Conservation (phyloP, 1,140 invertebrate species). For the Drosophila orosa region DNA sequence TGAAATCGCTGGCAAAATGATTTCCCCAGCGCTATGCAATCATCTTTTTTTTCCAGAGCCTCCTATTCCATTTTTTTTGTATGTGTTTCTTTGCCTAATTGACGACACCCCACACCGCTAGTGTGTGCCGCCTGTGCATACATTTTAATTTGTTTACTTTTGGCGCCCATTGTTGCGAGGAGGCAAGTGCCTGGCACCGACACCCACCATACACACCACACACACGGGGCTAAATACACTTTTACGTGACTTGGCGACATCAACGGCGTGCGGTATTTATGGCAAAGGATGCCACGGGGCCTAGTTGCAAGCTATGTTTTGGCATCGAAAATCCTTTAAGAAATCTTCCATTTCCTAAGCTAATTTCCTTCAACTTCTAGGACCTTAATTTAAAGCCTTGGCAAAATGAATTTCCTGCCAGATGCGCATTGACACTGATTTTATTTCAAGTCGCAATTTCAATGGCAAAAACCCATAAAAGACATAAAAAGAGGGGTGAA, state of each 20-base stretch:
- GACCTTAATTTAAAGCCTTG: slow-evolving; percentile 18
- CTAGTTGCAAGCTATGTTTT: slow-evolving; percentile 21
- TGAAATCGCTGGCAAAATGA: slow-evolving; percentile 67
- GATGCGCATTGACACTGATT: slow-evolving; percentile 78
- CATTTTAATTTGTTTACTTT: slow-evolving; percentile 81
- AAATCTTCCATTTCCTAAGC: slow-evolving; percentile 28
- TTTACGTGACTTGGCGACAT: slow-evolving; percentile 78
- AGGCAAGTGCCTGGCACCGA: slow-evolving; percentile 54
- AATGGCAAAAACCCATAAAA: slow-evolving; percentile 65
- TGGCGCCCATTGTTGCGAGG: slow-evolving; percentile 60
- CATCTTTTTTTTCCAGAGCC: slow-evolving; percentile 40
- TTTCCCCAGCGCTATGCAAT: slow-evolving; percentile 71
- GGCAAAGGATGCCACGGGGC: not conserved
- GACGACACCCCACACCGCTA: slow-evolving; percentile 32
- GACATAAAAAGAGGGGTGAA: slow-evolving; percentile 9
- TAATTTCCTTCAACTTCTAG: slow-evolving; percentile 49
- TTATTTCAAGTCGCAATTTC: slow-evolving; percentile 65
- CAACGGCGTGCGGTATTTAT: slow-evolving; percentile 61
- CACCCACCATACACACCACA: slow-evolving; percentile 21
- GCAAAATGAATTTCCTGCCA: slow-evolving; percentile 66
- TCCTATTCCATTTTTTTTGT: not conserved
- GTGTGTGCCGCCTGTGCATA: slow-evolving; percentile 63
- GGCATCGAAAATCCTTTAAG: slow-evolving; percentile 19
- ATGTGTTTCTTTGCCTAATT: slow-evolving; percentile 55
- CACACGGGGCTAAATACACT: slow-evolving; percentile 64